A percentile compares a stretch with the other conserved stretches of the same genome.
These are phyloP conservation scores for Martes martes DNA, from an alignment of 2,113 vertebrate genomes.

Conservation along the genomic window DNA sequence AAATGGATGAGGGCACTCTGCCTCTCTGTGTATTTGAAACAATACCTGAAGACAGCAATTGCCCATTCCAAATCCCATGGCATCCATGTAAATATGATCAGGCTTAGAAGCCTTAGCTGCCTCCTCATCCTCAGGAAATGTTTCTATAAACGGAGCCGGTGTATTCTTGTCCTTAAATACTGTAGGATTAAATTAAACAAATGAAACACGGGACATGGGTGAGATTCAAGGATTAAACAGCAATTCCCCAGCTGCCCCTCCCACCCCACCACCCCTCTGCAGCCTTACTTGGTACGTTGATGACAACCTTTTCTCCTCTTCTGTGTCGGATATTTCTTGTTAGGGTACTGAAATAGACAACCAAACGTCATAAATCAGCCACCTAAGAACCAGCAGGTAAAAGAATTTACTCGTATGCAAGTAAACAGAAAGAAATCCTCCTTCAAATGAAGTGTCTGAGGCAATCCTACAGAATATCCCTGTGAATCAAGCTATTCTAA, in stretches of 20 bases:
- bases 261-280: accelerated
- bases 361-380: not conserved
- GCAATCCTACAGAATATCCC: not conserved
- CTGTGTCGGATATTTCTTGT: constrained; percentile 97
- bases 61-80: constrained; percentile 99
- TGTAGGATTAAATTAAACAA: constrained; percentile 69
- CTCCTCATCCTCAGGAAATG: constrained; percentile 92
- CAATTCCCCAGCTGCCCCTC: not conserved
- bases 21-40: not conserved
- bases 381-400: not conserved
- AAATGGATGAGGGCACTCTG: not conserved
- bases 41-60: constrained; percentile 98
- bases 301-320: constrained; percentile 96
- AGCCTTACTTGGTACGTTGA: constrained; percentile 97
- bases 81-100: constrained; percentile 98
- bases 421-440: not conserved
- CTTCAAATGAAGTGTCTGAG: not conserved
- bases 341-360: constrained; percentile 87
- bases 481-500: not conserved
- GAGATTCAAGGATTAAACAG: not conserved
- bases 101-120: constrained; percentile 88
- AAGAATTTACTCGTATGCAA: not conserved
- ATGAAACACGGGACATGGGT: not conserved
- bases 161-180: constrained; percentile 97
- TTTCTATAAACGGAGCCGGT: constrained; percentile 91